Evolutionary conservation across 2,797 vertebrate species (phyloP), one percentile per base, ranked within the genome.

Genomic region (Pangasius larnaudii): DNA sequence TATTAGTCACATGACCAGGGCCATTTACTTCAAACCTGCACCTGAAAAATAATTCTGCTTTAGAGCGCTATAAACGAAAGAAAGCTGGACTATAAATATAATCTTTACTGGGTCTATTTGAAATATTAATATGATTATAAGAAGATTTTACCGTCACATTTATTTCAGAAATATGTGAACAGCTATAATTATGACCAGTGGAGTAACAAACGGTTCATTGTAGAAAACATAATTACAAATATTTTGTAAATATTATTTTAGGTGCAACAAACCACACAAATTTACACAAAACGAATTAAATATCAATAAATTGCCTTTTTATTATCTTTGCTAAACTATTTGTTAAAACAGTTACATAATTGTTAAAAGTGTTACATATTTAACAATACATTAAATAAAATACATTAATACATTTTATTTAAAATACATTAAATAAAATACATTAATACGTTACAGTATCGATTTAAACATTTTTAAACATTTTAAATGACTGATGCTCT

Each of bases 111-210:
- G 56, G 36, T 81, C 58, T 61, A 3, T 42, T 9, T 81, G 36
- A 61, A 81, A 39, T 81, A 79, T 56, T 56, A 81, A 61, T 61
- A 61, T 14, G 11, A 59, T 27, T 61, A 27, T 81, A 81, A 42
- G 27, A n/a, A 14, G 22, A 81, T 56, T 80, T 58, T 80, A 56
- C 78, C 13, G 3, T 36, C 16, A 80, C 30, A 39, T 59, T 80
- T 56, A n/a, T 78, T 56, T 39, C 22, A 59, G 53, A 81, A 81
- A 80, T 33, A 80, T 80, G 53, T 53, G 30, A 81, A 61, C 14
- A 27, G 56, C 6, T 39, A 33, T 81, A 81, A 58, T 58, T 59
- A 59, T 59, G 33, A 59, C 9, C 19, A 81, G 30, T 27, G 33
- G 56, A 81, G 56, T 13, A 61, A 81, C 53, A 61, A 19, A 51